Conservation (phyloP, 2,797 vertebrate genomes). For the Picus viridis region DNA sequence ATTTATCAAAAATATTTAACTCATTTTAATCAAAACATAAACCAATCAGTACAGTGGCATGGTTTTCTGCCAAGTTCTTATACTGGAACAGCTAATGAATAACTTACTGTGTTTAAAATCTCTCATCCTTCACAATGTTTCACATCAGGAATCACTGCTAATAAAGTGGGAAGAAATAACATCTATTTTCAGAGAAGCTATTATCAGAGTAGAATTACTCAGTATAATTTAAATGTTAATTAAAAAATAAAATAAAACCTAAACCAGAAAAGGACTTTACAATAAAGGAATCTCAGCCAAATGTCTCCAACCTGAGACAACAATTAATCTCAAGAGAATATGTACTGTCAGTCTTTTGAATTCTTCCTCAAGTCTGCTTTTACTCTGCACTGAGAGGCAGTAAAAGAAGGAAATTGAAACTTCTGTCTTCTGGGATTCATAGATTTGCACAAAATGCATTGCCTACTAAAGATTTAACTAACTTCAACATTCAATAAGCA, state of each 20-base stretch:
- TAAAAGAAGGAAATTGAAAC: conserved; percentile 23
- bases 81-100: conserved; percentile 55
- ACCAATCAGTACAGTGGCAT: conserved; percentile 40
- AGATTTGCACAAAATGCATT: conserved; percentile 14
- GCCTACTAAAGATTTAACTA: conserved; percentile 19
- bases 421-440: conserved; percentile 7
- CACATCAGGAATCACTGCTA: conserved; percentile 39
- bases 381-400: neutral
- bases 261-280: neutral
- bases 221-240: conserved; percentile 38
- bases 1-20: conserved; percentile 35
- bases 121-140: conserved; percentile 26
- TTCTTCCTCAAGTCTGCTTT: conserved; percentile 4
- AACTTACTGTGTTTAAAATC: conserved; percentile 34
- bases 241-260: neutral
- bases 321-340: conserved; percentile 30
- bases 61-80: conserved; percentile 3
- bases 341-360: neutral
- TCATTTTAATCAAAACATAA: conserved; percentile 34
- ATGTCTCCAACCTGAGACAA: conserved; percentile 10
- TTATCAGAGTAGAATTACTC: conserved; percentile 12
- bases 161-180: conserved; percentile 13
- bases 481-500: conserved; percentile 16
- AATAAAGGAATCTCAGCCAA: conserved; percentile 10
- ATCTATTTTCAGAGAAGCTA: conserved; percentile 45